Percentiles rank a stretch among this genome's conserved stretches.
Evolutionary conservation across 2,888 invertebrate species (phyloP).

Genomic region (Papilio elwesi): DNA sequence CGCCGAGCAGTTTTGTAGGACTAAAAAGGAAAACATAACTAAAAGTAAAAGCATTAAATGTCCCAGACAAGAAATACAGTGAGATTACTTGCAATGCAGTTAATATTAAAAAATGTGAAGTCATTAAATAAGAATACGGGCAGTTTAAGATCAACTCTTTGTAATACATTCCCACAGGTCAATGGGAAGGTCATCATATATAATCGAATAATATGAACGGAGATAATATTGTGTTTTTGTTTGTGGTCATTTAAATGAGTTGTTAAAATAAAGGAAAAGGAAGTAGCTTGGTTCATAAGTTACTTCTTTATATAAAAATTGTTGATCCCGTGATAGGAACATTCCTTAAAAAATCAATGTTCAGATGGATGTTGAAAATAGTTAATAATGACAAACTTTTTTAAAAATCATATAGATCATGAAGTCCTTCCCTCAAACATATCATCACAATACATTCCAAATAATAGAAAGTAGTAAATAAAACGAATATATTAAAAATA

Average conservation of each 20-base stretch:
- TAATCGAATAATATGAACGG: conserved; percentile 67
- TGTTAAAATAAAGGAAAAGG: no score
- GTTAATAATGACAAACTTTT: no score
- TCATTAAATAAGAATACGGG: conserved; percentile 37
- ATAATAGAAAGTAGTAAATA: no score
- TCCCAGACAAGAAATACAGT: conserved; percentile 10
- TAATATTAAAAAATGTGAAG: conserved; percentile 26
- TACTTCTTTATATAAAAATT: no score
- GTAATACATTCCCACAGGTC: conserved; percentile 61
- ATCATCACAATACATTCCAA: no score
- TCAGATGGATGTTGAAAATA: no score
- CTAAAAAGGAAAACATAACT: conserved; percentile 41
- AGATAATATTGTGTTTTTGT: conserved; percentile 58
- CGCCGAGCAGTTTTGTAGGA: conserved; percentile 52
- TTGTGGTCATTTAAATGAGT: conserved; percentile 52
- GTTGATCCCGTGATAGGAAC: no score
- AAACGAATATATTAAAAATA: no score
- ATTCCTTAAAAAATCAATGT: no score
- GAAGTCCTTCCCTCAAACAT: no score
- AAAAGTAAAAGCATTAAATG: conserved; percentile 27
- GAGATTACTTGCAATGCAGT: conserved; percentile 19
- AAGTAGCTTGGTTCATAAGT: no score
- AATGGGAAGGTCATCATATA: conserved; percentile 66
- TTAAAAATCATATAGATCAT: no score
- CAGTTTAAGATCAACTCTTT: conserved; percentile 44